Conservation (phyloP, 2,888 invertebrate genomes). For the Diachrysia chrysitis region DNA sequence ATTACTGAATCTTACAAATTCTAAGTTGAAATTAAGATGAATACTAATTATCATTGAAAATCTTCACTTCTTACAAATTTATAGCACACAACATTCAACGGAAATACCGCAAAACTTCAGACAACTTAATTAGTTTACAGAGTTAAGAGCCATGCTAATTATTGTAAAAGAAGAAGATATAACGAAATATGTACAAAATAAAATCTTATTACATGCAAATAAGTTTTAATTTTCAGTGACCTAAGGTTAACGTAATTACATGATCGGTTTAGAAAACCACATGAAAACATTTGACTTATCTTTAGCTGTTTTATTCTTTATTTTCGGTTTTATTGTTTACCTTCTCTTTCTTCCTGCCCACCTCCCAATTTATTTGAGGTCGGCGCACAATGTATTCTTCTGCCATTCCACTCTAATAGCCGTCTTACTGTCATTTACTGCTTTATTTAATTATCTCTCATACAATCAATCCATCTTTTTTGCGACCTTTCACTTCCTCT, state of each 20-base stretch:
- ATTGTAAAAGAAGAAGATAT: constrained; percentile 2
- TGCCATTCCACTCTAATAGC: too few species aligned
- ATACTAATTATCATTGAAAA: constrained; percentile 1
- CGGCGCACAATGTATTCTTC: too few species aligned
- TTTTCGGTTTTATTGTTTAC: too few species aligned
- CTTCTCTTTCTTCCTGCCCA: too few species aligned
- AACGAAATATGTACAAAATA: background rate
- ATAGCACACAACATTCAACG: constrained; percentile 3
- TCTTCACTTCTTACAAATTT: background rate
- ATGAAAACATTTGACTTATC: background rate
- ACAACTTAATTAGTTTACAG: constrained; percentile 4
- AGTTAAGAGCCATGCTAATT: background rate
- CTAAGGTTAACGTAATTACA: background rate
- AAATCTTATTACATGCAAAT: background rate
- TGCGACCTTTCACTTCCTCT: too few species aligned
- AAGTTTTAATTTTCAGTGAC: background rate
- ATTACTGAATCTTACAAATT: background rate
- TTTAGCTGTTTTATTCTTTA: background rate
- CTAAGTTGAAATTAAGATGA: background rate
- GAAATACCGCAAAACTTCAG: constrained; percentile 3
- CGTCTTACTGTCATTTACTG: too few species aligned
- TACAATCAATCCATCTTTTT: too few species aligned
- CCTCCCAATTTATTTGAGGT: too few species aligned
- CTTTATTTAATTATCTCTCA: too few species aligned
- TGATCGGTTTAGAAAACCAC: background rate